phyloP scores from a whole-genome alignment of 2,888 invertebrate species.

The Oxyscelio sp. region DNA sequence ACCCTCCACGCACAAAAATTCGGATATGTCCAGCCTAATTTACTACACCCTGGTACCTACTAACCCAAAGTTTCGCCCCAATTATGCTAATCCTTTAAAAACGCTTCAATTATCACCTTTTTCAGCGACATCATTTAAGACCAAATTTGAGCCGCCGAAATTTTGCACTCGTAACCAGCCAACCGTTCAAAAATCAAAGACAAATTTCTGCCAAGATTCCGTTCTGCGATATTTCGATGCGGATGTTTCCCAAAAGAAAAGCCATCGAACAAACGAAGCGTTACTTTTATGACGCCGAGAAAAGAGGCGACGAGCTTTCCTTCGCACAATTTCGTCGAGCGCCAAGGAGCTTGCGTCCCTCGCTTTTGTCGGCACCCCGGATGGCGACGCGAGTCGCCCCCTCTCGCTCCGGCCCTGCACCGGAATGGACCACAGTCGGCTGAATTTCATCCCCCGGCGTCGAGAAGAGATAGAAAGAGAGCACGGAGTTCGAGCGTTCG shows the following conservation, averaged over 20 bases:
- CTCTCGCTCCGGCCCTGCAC: constrained; percentile 57
- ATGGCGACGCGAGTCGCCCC: constrained; percentile 50
- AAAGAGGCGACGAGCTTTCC: constrained; percentile 58
- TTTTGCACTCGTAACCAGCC: no score
- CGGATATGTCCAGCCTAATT: no score
- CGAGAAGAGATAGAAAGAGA: constrained; percentile 67
- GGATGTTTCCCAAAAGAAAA: constrained; percentile 55
- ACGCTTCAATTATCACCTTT: no score
- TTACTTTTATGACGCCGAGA: constrained; percentile 61
- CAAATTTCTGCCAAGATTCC: constrained; percentile 27
- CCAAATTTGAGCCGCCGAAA: no score
- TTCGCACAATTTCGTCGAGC: constrained; percentile 58
- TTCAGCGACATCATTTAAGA: no score
- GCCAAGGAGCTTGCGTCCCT: constrained; percentile 53
- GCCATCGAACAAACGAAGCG: constrained; percentile 64
- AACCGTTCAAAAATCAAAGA: constrained; percentile 37
- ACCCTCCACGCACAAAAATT: no score
- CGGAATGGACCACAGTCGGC: constrained; percentile 77
- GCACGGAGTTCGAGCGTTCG: constrained; percentile 79
- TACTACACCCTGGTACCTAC: no score
- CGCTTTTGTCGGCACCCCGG: constrained; percentile 55
- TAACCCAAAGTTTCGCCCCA: no score
- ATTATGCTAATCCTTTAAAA: no score
- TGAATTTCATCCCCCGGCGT: constrained; percentile 77
- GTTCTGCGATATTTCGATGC: constrained; percentile 39